A percentile compares a stretch with the other conserved stretches of the same genome.
These are phyloP conservation scores for Augochlora pura DNA, from an alignment of 1,140 invertebrate genomes.

Conservation along the genomic window DNA sequence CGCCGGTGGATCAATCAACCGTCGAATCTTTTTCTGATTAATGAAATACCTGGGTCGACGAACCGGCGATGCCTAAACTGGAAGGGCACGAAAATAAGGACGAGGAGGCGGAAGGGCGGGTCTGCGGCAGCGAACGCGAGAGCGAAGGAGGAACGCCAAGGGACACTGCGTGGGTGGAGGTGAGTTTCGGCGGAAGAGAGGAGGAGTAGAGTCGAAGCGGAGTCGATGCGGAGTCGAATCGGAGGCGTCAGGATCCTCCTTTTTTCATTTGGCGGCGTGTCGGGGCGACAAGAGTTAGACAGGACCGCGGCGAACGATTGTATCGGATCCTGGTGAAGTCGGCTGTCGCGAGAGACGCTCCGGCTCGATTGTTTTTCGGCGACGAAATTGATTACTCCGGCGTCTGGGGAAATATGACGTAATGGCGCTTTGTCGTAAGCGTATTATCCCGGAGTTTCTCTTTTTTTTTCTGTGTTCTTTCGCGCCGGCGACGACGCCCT, in stretches of 20 bases:
- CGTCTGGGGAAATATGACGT: conserved; percentile 47
- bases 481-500: too few species aligned
- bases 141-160: not conserved
- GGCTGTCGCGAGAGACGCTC: conserved; percentile 28
- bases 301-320: conserved; percentile 25
- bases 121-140: not conserved
- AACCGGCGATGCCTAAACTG: not conserved
- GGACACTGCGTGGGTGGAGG: not conserved
- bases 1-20: not conserved
- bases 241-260: not conserved
- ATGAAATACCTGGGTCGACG: not conserved
- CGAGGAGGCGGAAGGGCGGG: not conserved
- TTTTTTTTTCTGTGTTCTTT: too few species aligned
- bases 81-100: not conserved
- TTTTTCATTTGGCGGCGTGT: not conserved
- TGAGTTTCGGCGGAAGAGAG: not conserved
- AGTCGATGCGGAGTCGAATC: too few species aligned
- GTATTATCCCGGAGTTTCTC: conserved; percentile 21
- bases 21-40: not conserved
- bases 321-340: conserved; percentile 12
- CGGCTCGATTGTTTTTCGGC: conserved; percentile 45
- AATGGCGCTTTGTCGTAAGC: conserved; percentile 46
- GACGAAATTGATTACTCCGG: conserved; percentile 40
- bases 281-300: not conserved
- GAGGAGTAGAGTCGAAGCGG: too few species aligned